Conservation (phyloP, 2,888 invertebrate species). For the Flabesymbios commensalis region DNA sequence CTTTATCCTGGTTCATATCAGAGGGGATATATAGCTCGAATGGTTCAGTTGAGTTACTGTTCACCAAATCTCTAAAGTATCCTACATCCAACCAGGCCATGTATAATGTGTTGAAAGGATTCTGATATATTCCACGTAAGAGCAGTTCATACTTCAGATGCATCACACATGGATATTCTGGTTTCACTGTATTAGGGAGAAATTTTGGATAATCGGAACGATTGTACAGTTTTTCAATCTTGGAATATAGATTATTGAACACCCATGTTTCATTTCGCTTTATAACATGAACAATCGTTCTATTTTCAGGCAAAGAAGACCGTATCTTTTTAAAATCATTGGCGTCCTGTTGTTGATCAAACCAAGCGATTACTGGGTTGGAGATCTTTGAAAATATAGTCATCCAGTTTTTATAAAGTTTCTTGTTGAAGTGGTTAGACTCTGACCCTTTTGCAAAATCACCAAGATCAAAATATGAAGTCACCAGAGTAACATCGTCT, state of each 20-base stretch:
- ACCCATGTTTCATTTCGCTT: constrained; percentile 40
- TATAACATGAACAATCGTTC: constrained; percentile 36
- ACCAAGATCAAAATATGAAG: constrained; percentile 29
- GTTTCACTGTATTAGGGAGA: constrained; percentile 48
- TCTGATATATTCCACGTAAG: constrained; percentile 36
- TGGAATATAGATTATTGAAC: constrained; percentile 37
- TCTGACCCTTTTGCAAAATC: constrained; percentile 27
- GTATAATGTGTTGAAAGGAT: constrained; percentile 43
- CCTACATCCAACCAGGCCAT: constrained; percentile 52
- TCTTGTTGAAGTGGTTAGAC: constrained; percentile 27
- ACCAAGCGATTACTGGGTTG: constrained; percentile 45
- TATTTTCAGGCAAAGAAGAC: constrained; percentile 22
- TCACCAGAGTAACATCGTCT: constrained; percentile 34
- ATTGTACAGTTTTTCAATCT: constrained; percentile 39
- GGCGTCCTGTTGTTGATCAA: constrained; percentile 38
- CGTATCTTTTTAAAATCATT: constrained; percentile 35
- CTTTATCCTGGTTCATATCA: no score
- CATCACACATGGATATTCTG: constrained; percentile 51
- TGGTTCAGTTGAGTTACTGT: no score
- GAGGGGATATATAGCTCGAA: no score
- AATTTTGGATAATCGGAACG: constrained; percentile 44
- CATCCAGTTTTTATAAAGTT: constrained; percentile 45
- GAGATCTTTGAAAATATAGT: constrained; percentile 40
- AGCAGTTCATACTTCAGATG: constrained; percentile 53
- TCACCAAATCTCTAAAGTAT: constrained; percentile 41